Evolutionary conservation across 2,888 invertebrate genomes (phyloP), one percentile per base, ranked within the genome.

Genomic region (Leucania comma): DNA sequence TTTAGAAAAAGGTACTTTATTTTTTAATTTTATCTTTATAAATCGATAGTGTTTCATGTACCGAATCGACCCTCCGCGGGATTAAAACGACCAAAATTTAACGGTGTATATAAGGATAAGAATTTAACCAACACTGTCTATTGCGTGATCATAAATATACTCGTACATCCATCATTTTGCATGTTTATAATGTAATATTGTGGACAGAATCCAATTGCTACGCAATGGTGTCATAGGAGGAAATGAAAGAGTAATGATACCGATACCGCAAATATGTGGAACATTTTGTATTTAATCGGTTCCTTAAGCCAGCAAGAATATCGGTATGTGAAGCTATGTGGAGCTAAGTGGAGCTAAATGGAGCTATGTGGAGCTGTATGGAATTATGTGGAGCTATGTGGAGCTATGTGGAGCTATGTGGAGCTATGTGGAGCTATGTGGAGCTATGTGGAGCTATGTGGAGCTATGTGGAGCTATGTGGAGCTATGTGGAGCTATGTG

Each of bases 181-280:
- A 14, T 51, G 5, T n/a, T 72, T 24, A 38, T 32, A 69, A 61
- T 51, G 12, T 12, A 20, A 0, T 4, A 42, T 42, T 20, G 46
- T 38, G 17, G 20, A 53, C 9, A 10, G 14, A 51, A 20, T 17
- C 1, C 1, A 58, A 58, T 50, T 20, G 60, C 0, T 35, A 75
- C 58, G 5, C 26, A 72, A 82, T 74, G 76, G 83, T 83, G 75
- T 84, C 3, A 77, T n/a, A 68, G 32, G 0, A 61, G 70, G 73
- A 80, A 80, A 26, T 26, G n/a, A 29, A 42, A 67, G 61, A 62
- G 65, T 75, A 76, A 80, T 78, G 71, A 53, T 46, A 67, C 62
- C 58, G 60, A 75, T 73, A 78, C 83, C 83, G n/a, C 85, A 85
- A 57, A 32, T 66, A 83, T 84, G 74, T 83, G 72, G 68, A 64